Conservation (phyloP, 2,113 vertebrate genomes). For the Protomyctophum bolini region DNA sequence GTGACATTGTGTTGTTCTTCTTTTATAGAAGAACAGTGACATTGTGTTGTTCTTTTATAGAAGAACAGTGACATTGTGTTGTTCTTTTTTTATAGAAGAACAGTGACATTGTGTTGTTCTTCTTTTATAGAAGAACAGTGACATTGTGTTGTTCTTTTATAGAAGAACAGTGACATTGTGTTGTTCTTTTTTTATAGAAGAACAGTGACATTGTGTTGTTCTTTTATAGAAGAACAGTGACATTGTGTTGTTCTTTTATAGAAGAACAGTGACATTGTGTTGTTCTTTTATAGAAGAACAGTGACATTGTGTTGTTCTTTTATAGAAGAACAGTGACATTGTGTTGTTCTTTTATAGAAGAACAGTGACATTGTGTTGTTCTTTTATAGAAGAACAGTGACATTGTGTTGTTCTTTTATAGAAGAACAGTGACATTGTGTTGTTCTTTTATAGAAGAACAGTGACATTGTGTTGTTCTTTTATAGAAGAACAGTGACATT, state of each 20-base stretch:
- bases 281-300: constrained; percentile 1
- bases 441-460: constrained; percentile 1
- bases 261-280: constrained; percentile 1
- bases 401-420: constrained; percentile 1
- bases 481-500: constrained; percentile 6
- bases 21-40: constrained; percentile 11
- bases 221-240: constrained; percentile 5
- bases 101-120: constrained; percentile 9
- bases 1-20: constrained; percentile 12
- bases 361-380: constrained; percentile 11
- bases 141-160: constrained; percentile 5
- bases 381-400: constrained; percentile 5
- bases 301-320: constrained; percentile 10
- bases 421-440: constrained; percentile 1
- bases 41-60: not conserved
- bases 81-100: not conserved
- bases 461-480: constrained; percentile 10
- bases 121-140: constrained; percentile 7
- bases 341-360: not conserved
- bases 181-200: constrained; percentile 1
- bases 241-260: constrained; percentile 1
- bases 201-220: constrained; percentile 11
- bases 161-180: constrained; percentile 1
- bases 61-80: constrained; percentile 9
- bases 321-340: constrained; percentile 6